A percentile compares a stretch with the other conserved stretches of the same genome.
Evolutionary conservation across 2,888 invertebrate species (phyloP).

Genomic region (Nipponacmea schrenckii): DNA sequence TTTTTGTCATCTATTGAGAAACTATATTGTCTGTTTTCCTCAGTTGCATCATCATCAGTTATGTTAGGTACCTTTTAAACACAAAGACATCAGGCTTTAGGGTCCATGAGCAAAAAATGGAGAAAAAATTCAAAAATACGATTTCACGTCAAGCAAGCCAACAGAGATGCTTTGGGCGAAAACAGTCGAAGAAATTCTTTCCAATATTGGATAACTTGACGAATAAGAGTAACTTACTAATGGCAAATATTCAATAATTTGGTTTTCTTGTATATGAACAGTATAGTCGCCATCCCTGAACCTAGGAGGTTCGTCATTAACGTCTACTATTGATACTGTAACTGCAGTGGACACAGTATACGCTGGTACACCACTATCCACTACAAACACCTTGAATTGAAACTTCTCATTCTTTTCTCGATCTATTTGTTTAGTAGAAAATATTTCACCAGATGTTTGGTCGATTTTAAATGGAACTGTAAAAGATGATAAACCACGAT

Average conservation of each 20-base stretch:
- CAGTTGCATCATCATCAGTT: conserved; percentile 9
- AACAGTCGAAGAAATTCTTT: too few species aligned
- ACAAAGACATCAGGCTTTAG: too few species aligned
- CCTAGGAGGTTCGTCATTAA: conserved; percentile 15
- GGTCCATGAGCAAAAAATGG: too few species aligned
- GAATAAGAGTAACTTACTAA: background rate
- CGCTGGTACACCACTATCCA: conserved; percentile 13
- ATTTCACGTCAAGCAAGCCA: too few species aligned
- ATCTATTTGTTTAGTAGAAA: background rate
- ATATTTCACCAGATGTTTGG: conserved; percentile 5
- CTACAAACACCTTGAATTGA: conserved; percentile 3
- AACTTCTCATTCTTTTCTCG: conserved; percentile 4
- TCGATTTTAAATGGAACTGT: conserved; percentile 13
- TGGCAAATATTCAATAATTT: background rate
- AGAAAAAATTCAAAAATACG: too few species aligned
- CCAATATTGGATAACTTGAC: too few species aligned
- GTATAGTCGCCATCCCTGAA: conserved; percentile 9
- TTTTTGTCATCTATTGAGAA: conserved; percentile 7
- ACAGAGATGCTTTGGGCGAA: too few species aligned
- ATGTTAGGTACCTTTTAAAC: background rate
- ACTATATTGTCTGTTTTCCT: background rate
- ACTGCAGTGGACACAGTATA: conserved; percentile 10
- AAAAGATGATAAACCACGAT: too few species aligned
- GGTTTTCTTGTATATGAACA: conserved; percentile 6
- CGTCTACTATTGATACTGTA: conserved; percentile 5